Conservation (phyloP, 2,113 vertebrate species). For the Zosterops borbonicus region DNA sequence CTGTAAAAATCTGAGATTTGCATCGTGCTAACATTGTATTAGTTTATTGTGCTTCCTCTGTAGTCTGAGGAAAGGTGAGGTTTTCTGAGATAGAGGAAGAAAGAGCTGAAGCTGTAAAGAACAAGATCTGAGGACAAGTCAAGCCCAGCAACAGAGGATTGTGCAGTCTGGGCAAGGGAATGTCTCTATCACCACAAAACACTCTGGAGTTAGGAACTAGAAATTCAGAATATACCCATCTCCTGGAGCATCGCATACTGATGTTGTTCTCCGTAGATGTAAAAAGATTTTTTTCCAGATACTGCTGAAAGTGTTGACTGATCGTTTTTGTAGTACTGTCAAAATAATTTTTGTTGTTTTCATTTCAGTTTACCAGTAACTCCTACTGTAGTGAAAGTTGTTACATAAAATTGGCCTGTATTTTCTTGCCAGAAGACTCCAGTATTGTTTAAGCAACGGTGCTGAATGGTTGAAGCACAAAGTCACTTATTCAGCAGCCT, state of each 20-base stretch:
- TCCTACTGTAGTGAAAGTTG: neutral
- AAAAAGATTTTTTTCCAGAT: neutral
- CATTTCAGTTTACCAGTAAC: neutral
- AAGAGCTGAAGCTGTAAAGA: neutral
- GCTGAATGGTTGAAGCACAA: neutral
- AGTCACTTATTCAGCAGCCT: neutral
- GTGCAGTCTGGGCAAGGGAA: neutral
- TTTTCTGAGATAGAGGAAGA: neutral
- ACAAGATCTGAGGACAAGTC: rapidly evolving
- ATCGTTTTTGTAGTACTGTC: neutral
- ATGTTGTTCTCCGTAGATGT: neutral
- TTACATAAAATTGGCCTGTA: neutral
- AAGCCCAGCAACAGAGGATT: neutral
- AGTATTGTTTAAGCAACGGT: neutral
- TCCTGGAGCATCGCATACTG: neutral
- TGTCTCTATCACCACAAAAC: neutral
- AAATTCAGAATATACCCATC: neutral
- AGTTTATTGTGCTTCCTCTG: neutral
- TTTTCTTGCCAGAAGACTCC: neutral
- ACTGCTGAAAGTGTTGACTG: neutral
- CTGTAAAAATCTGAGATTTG: neutral
- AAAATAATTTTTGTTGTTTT: neutral
- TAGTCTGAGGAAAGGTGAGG: neutral
- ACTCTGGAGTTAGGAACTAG: neutral
- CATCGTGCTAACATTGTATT: rapidly evolving